Conservation (phyloP, 1,140 invertebrate species). For the Archivesica marissinica region DNA sequence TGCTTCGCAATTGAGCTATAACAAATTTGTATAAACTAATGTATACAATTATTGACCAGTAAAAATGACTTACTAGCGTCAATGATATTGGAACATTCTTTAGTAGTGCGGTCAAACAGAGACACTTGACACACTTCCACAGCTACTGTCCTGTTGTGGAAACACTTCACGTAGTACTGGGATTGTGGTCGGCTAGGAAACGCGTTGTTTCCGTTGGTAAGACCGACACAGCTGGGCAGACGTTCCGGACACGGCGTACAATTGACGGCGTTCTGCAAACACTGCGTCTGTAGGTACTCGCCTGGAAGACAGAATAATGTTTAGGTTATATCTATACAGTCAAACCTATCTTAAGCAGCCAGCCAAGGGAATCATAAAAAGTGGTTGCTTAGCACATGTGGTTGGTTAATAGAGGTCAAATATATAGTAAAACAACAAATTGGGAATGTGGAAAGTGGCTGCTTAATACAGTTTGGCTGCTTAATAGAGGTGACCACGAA, state of each 20-base stretch:
- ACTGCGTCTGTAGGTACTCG: slow-evolving; percentile 77
- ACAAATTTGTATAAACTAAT: too few relatives aligned
- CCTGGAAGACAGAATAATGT: slow-evolving; percentile 55
- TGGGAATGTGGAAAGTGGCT: too few relatives aligned
- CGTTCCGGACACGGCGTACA: slow-evolving; percentile 72
- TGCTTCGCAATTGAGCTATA: too few relatives aligned
- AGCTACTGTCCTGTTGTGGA: slow-evolving; percentile 72
- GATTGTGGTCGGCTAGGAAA: slow-evolving; percentile 70
- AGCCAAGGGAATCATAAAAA: too few relatives aligned
- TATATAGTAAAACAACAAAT: too few relatives aligned
- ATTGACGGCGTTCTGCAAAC: slow-evolving; percentile 64
- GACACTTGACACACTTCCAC: slow-evolving; percentile 73
- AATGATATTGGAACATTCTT: slow-evolving; percentile 67
- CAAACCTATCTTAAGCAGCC: too few relatives aligned
- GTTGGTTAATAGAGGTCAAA: too few relatives aligned
- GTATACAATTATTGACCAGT: too few relatives aligned
- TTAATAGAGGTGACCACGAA: too few relatives aligned
- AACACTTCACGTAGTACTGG: slow-evolving; percentile 74
- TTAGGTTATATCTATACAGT: too few relatives aligned
- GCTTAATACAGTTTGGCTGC: too few relatives aligned
- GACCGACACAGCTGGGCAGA: slow-evolving; percentile 71
- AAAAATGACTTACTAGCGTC: slow-evolving; percentile 64
- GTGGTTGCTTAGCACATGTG: too few relatives aligned
- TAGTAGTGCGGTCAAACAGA: slow-evolving; percentile 65
- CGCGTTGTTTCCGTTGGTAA: slow-evolving; percentile 67